A percentile compares a stretch with the other conserved stretches of the same genome.
phyloP scores from a whole-genome alignment of 1,140 invertebrate genomes.

The Venustaconcha ellipsiformis region DNA sequence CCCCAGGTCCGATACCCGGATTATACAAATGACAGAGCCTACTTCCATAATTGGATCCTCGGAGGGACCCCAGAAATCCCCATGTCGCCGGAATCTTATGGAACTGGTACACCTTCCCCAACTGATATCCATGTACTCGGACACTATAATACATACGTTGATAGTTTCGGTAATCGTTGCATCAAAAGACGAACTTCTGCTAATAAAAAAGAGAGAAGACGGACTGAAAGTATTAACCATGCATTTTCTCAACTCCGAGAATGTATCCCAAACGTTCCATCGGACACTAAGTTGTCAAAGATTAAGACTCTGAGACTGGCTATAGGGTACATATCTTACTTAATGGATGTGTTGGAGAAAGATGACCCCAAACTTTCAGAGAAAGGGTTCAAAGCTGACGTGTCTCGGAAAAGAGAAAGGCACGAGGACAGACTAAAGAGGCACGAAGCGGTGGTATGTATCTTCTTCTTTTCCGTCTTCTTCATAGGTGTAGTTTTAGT shows the following conservation, averaged over 20 bases:
- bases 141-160: conserved; percentile 29
- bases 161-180: conserved; percentile 38
- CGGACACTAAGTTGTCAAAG: conserved; percentile 88
- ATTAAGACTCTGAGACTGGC: conserved; percentile 73
- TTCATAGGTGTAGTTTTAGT: not conserved
- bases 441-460: no score
- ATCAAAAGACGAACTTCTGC: conserved; percentile 69
- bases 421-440: conserved; percentile 7
- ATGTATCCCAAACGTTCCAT: conserved; percentile 95
- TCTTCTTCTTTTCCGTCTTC: no score
- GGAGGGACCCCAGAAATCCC: conserved; percentile 45
- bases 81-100: conserved; percentile 53
- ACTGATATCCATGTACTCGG: conserved; percentile 2
- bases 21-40: conserved; percentile 37
- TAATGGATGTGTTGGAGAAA: conserved; percentile 71
- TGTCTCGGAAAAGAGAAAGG: conserved; percentile 42
- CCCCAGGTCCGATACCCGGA: conserved; percentile 41
- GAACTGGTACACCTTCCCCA: conserved; percentile 44
- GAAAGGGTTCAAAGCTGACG: conserved; percentile 73
- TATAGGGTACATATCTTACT: conserved; percentile 71
- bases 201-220: conserved; percentile 92
- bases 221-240: conserved; percentile 94
- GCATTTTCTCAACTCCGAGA: conserved; percentile 92
- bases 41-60: conserved; percentile 50
- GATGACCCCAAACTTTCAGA: conserved; percentile 69